Evolutionary conservation across 2,113 vertebrate genomes (phyloP).

Genomic region (Picathartes gymnocephalus): DNA sequence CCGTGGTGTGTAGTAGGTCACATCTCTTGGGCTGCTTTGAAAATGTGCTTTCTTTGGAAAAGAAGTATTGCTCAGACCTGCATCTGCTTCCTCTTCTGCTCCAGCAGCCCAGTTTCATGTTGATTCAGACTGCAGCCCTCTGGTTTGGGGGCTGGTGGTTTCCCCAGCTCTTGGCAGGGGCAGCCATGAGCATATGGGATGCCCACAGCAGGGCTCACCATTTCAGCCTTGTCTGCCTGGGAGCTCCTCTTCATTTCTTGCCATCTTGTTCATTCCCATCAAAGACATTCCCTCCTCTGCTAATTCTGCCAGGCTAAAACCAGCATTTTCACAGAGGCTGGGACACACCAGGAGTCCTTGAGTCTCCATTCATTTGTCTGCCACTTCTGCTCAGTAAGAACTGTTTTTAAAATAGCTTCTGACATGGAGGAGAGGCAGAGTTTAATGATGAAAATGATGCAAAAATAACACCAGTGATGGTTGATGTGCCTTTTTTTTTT

Average conservation of each 20-base stretch:
- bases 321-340: neutral
- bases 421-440: neutral
- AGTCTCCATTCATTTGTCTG: neutral
- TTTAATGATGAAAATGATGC: slow-evolving; percentile 5
- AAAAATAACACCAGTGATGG: neutral
- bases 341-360: neutral
- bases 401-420: slow-evolving; percentile 36
- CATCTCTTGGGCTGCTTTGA: neutral
- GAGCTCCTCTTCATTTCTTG: neutral
- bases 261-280: neutral
- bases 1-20: neutral
- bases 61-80: neutral
- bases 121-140: neutral
- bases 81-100: neutral
- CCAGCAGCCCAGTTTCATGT: neutral
- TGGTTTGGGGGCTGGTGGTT: neutral
- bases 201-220: neutral
- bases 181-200: accelerated
- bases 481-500: neutral
- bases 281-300: neutral
- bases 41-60: neutral
- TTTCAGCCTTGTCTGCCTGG: neutral
- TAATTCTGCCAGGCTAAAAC: neutral
- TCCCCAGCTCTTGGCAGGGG: neutral
- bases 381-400: neutral